phyloP scores from a whole-genome alignment of 2,888 invertebrate genomes.

The Iphiclides podalirius region DNA sequence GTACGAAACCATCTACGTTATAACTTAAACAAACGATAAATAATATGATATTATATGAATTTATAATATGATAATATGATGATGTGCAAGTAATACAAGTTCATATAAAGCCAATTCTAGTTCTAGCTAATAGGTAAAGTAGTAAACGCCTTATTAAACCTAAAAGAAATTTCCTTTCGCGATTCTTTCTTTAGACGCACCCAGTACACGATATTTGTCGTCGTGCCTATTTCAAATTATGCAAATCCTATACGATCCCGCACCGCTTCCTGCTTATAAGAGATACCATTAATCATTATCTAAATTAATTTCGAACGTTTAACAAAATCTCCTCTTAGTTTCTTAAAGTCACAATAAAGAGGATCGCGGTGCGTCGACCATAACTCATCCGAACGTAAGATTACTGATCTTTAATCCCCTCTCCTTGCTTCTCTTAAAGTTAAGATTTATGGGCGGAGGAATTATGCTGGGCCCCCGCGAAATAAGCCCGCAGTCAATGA shows the following conservation, averaged over 20 bases:
- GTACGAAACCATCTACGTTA: too few relatives aligned
- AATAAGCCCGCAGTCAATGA: constrained; percentile 67
- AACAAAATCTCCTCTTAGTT: constrained; percentile 78
- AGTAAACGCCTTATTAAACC: too few relatives aligned
- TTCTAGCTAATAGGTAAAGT: too few relatives aligned
- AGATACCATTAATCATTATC: constrained; percentile 78
- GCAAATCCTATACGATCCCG: constrained; percentile 60
- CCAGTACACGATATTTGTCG: constrained; percentile 23
- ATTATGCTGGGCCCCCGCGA: constrained; percentile 82
- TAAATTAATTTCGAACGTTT: constrained; percentile 79
- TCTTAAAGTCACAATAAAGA: constrained; percentile 80
- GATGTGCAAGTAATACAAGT: too few relatives aligned
- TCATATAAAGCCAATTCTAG: too few relatives aligned
- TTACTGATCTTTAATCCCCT: constrained; percentile 89
- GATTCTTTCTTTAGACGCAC: too few relatives aligned
- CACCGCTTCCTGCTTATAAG: constrained; percentile 52
- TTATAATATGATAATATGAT: too few relatives aligned
- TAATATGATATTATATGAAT: too few relatives aligned
- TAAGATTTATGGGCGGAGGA: constrained; percentile 85
- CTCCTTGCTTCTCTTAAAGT: constrained; percentile 83
- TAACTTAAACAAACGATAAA: too few relatives aligned
- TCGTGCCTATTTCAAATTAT: constrained; percentile 54
- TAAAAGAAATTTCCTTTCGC: too few relatives aligned
- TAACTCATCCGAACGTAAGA: constrained; percentile 86
- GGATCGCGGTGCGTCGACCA: constrained; percentile 74